Base-by-base conservation (phyloP, 2,888 invertebrate species). In the Noctua comes region DNA sequence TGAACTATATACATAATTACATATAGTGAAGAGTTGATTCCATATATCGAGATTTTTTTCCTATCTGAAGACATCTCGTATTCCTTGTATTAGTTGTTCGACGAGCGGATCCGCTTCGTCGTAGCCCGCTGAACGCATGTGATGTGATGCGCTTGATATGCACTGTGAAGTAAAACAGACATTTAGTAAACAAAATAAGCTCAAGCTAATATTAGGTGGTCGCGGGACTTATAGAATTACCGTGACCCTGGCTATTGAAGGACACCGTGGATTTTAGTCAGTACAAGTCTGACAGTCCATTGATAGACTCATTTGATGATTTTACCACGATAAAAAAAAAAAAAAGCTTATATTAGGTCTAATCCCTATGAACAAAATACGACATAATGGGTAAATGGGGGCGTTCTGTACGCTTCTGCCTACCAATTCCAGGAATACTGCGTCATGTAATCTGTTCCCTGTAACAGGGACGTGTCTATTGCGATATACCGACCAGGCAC, bases 131-230 rank as follows among this genome's bases (percentile, higher is more conserved):
- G 95, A 93, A 0, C 91, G 92, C 91, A 97, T 91, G 93, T 97
- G 97, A 88, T 97, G 97, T 11, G 95, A 92, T 1, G 97, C 91
- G 85, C 97, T 97, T 51, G 97, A 97, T 83, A 97, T 93, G 83
- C 95, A 97, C 97, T 97, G 94, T 46, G 1, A 94, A 74, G 84
- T 86, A 69, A 75, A 54, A 43, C 4, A 21, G 97, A 97, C 95
- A 97, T 97, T 40, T 40, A 21, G 7, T 18, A 18, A 51, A 18
- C 11, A 57, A 46, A 57, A 71, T n/a, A 18, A 5, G 46, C 0
- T 46, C 36, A 13, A 68, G 68, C 18, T 31, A 43, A 46, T 62
- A 31, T 62, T n/a, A 57, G 54, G 24, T 10, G n/a, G n/a, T n/a
- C n/a, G n/a, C n/a, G n/a, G n/a, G n/a, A n/a, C n/a, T n/a, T n/a